Base-by-base conservation (phyloP, 2,797 vertebrate species). In the Champsocephalus gunnari region DNA sequence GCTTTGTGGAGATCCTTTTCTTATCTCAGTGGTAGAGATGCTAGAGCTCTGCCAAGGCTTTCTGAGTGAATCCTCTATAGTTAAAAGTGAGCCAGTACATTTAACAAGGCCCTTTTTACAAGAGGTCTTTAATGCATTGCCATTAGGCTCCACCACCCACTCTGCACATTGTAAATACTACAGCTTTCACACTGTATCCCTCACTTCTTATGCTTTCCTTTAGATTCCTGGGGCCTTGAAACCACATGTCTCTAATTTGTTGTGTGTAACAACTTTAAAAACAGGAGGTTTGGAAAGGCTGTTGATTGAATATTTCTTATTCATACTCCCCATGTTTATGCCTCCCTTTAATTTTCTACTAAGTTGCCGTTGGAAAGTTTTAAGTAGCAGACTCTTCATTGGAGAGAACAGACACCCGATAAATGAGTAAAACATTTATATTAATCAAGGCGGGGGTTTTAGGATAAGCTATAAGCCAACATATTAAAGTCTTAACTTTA, bases 81-180 rank as follows among this genome's bases (percentile, higher is more conserved):
- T 83, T 82, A 87, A 87, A 86, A 77, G 67, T 68, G 60, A 82
- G 19, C 64, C 75, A 67, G 64, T 79, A 75, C 73, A 64, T 79
- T 86, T 75, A 81, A 75, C 76, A 68, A 71, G 55, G 38, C 60
- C 32, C 66, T 59, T 84, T 87, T 80, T 63, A 80, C 64, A 58
- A 55, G 51, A 60, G 77, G 28, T 63, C 62, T 83, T 76, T 71
- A 81, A 80, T 77, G 75, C 77, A 17, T 2, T 43, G 65, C 57
- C 72, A 73, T 75, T 62, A 80, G 77, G 57, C 77, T 64, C 50
- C 12, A 11, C 74, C 81, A 58, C 81, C 79, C 85, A 79, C 79
- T 74, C 68, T 58, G 41, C 56, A 43, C 47, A 34, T 21, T 1
- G 59, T 88, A 85, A 91, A 87, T 83, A 80, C 72, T 86, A 7